Base-by-base conservation (phyloP, 2,797 vertebrate genomes). In the Neoniphon sammara region DNA sequence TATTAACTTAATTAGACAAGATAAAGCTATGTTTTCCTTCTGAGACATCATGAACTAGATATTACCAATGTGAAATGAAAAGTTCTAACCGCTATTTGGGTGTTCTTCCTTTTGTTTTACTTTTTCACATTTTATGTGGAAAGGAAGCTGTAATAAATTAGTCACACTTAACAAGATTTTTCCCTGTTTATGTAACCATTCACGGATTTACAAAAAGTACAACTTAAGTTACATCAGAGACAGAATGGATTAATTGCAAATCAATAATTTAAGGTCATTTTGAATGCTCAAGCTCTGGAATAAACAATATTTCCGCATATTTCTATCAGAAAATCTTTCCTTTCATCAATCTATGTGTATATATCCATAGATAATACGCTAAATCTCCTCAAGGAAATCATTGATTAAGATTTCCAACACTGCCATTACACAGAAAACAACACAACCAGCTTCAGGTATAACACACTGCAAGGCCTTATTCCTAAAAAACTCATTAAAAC, bases 311-410 rank as follows among this genome's bases (percentile, higher is more conserved):
- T 46, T 17, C 44, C 44, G 15, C 36, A 46, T 5, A 46, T 55
- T 50, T 56, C 23, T 71, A 34, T 44, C 58, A 46, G 49, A 7
- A 65, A 61, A 65, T 44, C 25, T 47, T 52, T 4, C 0, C 42
- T 25, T 44, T 49, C 54, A 59, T 52, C 44, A 70, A 61, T 46
- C 47, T 21, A 50, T 50, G 42, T 75, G 21, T 30, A 42, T 50
- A 60, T 31, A 44, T 25, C 15, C 46, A 17, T 47, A 3, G 14
- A 47, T 47, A 2, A 5, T 25, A 5, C 12, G 27, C 5, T 53
- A 20, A 21, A 53, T 21, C 20, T 11, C 50, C 50, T 53, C 20
- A 52, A 52, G n/a, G 10, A 53, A 53, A 53, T 11, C 50, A 23
- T 2, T 11, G 15, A 46, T 17, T 44, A 1, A 11, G 42, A 15